phyloP scores from a whole-genome alignment of 2,888 invertebrate species.

The Antheraea yamamai region DNA sequence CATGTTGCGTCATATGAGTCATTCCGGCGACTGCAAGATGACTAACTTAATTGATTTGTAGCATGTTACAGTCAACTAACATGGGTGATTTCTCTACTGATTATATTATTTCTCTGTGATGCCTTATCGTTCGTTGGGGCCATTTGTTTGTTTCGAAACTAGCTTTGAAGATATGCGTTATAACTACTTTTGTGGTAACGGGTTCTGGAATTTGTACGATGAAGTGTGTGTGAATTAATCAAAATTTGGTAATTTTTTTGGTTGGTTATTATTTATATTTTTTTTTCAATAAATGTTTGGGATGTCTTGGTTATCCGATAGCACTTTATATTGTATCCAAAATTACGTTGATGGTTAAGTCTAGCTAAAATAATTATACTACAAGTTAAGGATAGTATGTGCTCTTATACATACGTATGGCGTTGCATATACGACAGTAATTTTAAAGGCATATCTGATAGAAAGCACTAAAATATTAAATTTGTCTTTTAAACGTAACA shows the following conservation, averaged over 20 bases:
- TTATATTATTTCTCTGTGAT: too few species aligned
- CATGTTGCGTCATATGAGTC: constrained; percentile 58
- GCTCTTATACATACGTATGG: neutral
- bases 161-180: constrained; percentile 9
- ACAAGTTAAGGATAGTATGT: neutral
- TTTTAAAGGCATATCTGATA: neutral
- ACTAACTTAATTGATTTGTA: constrained; percentile 74
- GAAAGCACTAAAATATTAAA: neutral
- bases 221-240: constrained; percentile 10
- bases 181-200: constrained; percentile 10
- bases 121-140: constrained; percentile 36
- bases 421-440: neutral
- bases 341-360: neutral
- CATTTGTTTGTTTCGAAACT: constrained; percentile 13
- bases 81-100: constrained; percentile 61
- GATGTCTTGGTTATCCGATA: neutral
- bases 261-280: neutral
- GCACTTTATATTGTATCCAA: neutral
- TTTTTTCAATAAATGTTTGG: neutral
- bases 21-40: constrained; percentile 56
- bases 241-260: neutral
- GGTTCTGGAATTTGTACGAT: constrained; percentile 2
- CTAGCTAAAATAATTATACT: neutral
- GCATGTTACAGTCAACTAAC: constrained; percentile 70
- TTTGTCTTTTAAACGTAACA: too few species aligned